Percentiles rank a stretch among this genome's conserved stretches.
Evolutionary conservation across 2,113 vertebrate genomes (phyloP).

Genomic region (Cacatua alba): DNA sequence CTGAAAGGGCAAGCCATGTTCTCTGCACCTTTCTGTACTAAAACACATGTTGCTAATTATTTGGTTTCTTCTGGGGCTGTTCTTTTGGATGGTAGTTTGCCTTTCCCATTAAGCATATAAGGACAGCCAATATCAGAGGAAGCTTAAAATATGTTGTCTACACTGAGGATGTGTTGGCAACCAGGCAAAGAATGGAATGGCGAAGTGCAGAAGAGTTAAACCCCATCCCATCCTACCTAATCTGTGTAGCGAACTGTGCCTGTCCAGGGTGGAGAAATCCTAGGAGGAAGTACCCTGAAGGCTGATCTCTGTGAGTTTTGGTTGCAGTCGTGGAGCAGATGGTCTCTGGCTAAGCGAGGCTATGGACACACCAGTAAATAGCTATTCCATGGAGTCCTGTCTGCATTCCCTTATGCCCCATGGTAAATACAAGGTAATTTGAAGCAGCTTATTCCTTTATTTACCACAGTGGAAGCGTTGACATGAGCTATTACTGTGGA

Average conservation of each 20-base stretch:
- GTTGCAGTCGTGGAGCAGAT: background rate
- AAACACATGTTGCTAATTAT: background rate
- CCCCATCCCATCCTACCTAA: background rate
- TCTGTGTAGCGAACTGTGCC: background rate
- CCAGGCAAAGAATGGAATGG: background rate
- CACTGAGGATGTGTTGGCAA: background rate
- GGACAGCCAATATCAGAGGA: background rate
- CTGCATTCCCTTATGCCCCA: background rate
- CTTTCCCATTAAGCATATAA: background rate
- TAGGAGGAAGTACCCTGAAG: background rate
- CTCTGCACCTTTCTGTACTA: background rate
- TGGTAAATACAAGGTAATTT: background rate
- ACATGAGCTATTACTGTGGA: background rate
- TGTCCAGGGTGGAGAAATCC: background rate
- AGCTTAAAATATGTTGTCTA: background rate
- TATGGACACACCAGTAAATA: background rate
- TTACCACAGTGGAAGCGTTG: conserved; percentile 2
- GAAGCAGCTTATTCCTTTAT: conserved; percentile 16
- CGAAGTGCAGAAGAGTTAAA: background rate
- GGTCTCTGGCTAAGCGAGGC: background rate
- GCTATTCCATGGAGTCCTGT: background rate
- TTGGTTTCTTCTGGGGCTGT: background rate
- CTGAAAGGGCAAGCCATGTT: background rate
- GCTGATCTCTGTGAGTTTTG: fast-evolving
- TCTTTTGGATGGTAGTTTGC: background rate